Conservation (phyloP, 2,113 vertebrate species). For the Thomomys bottae region DNA sequence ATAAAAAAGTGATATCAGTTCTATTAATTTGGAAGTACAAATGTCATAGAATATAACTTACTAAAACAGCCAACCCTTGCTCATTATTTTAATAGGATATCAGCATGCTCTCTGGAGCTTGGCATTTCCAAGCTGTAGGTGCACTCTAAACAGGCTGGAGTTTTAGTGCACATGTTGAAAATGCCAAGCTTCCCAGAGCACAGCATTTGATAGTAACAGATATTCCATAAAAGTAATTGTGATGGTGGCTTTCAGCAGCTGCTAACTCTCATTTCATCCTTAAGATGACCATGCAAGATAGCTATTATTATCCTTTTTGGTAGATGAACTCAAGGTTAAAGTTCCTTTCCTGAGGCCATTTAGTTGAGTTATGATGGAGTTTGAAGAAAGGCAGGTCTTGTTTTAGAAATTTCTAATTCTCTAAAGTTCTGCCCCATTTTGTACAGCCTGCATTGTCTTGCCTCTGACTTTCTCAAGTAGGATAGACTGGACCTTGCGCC, state of each 20-base stretch:
- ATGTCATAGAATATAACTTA: slow-evolving; percentile 1
- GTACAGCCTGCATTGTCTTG: neutral
- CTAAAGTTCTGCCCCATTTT: neutral
- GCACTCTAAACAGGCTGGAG: neutral
- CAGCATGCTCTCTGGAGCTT: neutral
- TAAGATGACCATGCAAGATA: neutral
- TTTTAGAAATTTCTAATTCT: slow-evolving; percentile 25
- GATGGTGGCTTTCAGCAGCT: neutral
- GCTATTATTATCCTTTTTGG: neutral
- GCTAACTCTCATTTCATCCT: neutral
- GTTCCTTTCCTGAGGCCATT: slow-evolving; percentile 4
- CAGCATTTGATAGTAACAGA: neutral
- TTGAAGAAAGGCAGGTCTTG: neutral
- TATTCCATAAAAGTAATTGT: slow-evolving; percentile 4
- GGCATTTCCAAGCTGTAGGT: slow-evolving; percentile 33
- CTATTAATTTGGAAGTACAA: slow-evolving; percentile 39
- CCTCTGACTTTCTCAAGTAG: slow-evolving; percentile 5
- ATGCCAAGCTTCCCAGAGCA: slow-evolving; percentile 15
- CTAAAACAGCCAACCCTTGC: neutral
- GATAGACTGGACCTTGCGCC: slow-evolving; percentile 44
- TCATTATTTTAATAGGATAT: slow-evolving; percentile 17
- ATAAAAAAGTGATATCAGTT: neutral
- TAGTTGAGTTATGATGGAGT: neutral
- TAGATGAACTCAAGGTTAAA: neutral
- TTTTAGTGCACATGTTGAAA: slow-evolving; percentile 30